A percentile compares a stretch with the other conserved stretches of the same genome.
Evolutionary conservation across 2,113 vertebrate species (phyloP).

Genomic region (Bos indicus): DNA sequence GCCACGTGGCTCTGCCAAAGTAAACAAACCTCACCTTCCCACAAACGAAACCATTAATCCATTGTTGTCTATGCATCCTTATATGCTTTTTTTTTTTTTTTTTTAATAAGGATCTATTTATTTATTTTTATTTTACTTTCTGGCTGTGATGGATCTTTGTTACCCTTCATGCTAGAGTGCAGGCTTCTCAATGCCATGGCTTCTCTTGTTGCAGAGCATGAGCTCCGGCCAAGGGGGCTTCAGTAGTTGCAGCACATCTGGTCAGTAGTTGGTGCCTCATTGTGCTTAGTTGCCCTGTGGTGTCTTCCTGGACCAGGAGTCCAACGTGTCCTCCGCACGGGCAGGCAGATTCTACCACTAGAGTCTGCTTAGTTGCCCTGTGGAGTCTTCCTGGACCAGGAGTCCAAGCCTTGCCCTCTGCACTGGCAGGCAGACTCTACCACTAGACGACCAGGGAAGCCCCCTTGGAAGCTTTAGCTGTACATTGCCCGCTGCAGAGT

Average conservation of each 20-base stretch:
- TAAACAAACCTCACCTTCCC: not conserved
- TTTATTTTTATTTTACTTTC: not conserved
- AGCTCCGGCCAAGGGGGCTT: not conserved
- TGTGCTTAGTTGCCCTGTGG: no score
- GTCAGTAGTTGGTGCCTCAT: not conserved
- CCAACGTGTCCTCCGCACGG: no score
- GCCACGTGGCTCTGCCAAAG: not conserved
- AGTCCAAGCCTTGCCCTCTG: not conserved
- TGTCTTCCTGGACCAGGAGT: no score
- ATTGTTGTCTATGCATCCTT: not conserved
- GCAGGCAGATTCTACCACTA: not conserved
- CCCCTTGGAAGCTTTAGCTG: not conserved
- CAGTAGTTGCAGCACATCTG: not conserved
- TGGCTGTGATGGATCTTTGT: not conserved
- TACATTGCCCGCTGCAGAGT: no score
- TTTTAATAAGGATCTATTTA: not conserved
- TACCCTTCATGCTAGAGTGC: not conserved
- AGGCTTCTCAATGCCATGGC: not conserved
- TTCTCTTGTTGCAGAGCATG: not conserved
- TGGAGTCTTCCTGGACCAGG: not conserved
- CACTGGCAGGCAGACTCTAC: accelerated
- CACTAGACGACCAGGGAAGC: not conserved
- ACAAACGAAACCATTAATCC: not conserved
- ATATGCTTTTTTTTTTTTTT: not conserved
- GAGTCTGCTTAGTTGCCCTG: not conserved